phyloP scores from a whole-genome alignment of 2,797 vertebrate genomes.

The Acanthis flammea region DNA sequence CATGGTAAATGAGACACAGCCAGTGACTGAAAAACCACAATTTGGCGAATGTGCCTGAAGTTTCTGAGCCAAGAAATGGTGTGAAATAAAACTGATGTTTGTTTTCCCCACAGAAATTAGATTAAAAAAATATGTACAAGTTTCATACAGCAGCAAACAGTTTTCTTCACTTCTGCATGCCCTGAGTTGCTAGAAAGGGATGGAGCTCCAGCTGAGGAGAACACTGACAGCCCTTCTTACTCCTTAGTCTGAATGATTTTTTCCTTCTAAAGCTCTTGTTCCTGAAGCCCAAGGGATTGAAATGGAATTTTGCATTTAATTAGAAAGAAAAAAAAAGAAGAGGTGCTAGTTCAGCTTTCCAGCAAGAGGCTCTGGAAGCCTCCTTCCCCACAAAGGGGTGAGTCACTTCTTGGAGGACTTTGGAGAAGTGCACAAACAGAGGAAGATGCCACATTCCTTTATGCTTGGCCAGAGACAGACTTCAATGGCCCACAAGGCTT shows the following conservation, averaged over 20 bases:
- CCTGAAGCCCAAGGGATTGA: background rate
- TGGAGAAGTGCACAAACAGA: background rate
- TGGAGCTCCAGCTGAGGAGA: background rate
- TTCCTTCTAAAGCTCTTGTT: background rate
- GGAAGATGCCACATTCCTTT: background rate
- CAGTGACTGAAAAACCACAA: constrained; percentile 59
- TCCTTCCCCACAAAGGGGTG: background rate
- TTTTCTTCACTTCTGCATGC: constrained; percentile 50
- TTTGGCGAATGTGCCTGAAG: constrained; percentile 14
- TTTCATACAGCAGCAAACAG: constrained; percentile 50
- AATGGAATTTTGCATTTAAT: background rate
- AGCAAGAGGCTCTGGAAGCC: background rate
- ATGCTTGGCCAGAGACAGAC: background rate
- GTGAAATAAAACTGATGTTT: constrained; percentile 64
- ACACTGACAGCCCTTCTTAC: background rate
- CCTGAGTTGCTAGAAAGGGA: constrained; percentile 48
- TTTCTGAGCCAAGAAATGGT: constrained; percentile 62
- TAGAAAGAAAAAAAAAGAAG: background rate
- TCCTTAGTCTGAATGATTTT: background rate
- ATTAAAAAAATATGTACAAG: constrained; percentile 58
- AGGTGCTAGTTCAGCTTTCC: constrained; percentile 23
- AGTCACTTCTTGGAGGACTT: constrained; percentile 17
- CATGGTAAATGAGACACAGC: constrained; percentile 50
- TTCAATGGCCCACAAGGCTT: background rate
- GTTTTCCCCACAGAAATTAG: constrained; percentile 63